These are phyloP conservation scores for Neotoxoptera formosana DNA, from an alignment of 1,140 invertebrate genomes.

Conservation along the genomic window DNA sequence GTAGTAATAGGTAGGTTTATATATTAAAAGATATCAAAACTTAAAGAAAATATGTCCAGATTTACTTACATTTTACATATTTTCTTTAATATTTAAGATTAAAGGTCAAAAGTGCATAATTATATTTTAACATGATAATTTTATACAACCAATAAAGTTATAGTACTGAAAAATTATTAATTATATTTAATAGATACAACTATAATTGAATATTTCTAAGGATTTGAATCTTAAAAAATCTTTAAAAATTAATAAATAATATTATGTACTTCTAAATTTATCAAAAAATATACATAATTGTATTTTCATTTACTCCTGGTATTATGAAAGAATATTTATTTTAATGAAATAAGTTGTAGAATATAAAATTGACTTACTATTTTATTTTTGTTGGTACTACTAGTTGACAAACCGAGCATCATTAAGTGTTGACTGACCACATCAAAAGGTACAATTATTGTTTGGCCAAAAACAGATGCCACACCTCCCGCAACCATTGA, in stretches of 20 bases:
- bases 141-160: background rate
- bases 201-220: background rate
- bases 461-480: constrained; percentile 93
- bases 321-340: background rate
- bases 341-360: background rate
- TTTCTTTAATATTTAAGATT: background rate
- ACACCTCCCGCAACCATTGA: constrained; percentile 83
- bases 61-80: background rate
- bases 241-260: background rate
- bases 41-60: background rate
- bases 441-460: constrained; percentile 95
- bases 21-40: background rate
- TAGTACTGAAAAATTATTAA: background rate
- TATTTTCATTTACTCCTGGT: background rate
- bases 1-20: background rate
- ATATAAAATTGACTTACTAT: constrained; percentile 54
- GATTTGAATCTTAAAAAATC: too few relatives aligned
- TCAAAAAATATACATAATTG: background rate
- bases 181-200: background rate
- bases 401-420: constrained; percentile 78
- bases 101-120: background rate
- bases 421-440: constrained; percentile 96
- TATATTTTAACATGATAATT: background rate
- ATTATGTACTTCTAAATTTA: background rate
- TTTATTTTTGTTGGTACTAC: constrained; percentile 62